phyloP scores from a whole-genome alignment of 2,113 vertebrate genomes.

The Vulpes ferrilata region DNA sequence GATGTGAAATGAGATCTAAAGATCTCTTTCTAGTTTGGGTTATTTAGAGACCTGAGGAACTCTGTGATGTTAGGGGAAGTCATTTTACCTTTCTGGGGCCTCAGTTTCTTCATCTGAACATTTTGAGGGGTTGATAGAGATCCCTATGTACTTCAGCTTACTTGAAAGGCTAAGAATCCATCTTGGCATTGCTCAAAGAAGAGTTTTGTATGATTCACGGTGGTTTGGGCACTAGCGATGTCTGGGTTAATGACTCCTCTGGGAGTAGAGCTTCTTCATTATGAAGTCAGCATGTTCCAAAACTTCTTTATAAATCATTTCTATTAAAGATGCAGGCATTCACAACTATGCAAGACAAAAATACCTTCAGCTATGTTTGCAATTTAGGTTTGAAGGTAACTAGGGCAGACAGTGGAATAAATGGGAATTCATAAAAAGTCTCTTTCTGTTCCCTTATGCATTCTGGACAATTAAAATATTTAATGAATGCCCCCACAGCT shows the following conservation, averaged over 20 bases:
- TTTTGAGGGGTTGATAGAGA: neutral
- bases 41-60: neutral
- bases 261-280: constrained; percentile 60
- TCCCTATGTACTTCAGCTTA: neutral
- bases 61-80: neutral
- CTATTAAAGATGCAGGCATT: constrained; percentile 50
- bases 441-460: constrained; percentile 35
- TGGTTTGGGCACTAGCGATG: neutral
- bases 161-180: neutral
- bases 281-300: constrained; percentile 56
- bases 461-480: constrained; percentile 59
- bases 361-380: constrained; percentile 63
- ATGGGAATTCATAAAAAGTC: constrained; percentile 62
- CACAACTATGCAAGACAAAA: constrained; percentile 62
- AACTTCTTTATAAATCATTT: constrained; percentile 53
- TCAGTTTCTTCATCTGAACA: neutral
- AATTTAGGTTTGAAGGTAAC: constrained; percentile 72
- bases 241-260: constrained; percentile 31
- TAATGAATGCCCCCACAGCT: constrained; percentile 44
- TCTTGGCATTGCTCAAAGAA: neutral
- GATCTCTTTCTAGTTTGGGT: neutral
- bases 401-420: constrained; percentile 67
- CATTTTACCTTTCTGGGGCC: neutral
- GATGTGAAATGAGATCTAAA: neutral
- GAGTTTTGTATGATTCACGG: neutral